Evolutionary conservation across 2,113 vertebrate genomes (phyloP), one percentile per base, ranked within the genome.

Genomic region (Oplegnathus fasciatus): DNA sequence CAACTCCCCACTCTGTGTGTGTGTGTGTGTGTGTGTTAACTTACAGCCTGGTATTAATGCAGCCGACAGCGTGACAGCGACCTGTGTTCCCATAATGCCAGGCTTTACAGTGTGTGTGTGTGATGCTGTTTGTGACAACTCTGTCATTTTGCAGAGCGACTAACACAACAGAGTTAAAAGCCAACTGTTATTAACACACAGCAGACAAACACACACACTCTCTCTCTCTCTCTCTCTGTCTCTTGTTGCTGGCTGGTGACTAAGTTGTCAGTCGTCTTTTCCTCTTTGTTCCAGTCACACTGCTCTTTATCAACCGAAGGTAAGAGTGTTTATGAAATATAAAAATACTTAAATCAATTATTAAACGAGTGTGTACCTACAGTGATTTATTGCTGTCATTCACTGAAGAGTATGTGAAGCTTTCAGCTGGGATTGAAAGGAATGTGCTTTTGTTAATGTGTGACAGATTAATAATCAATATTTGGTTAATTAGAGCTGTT

Each of bases 41-140:
- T 71, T 13, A 22, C 61, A 81, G 82, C 9, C 78, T 86, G 78
- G 55, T n/a, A 58, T 84, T 88, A 86, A 55, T 22, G 37, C 50
- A 44, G 58, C 9, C 1, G 28, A 0, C 69, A 20, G 48, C 24
- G 60, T 79, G 60, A 75, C 68, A 58, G 65, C 18, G 61, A 65
- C 70, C 70, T 61, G 50, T 71, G 72, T 83, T 71, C 58, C 64
- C 32, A 55, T 88, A 89, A 91, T 86, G n/a, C 61, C 85, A 82
- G 79, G 82, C 82, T 87, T 85, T 76, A n/a, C 37, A 4, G 57
- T 24, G 55, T 61, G 62, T 74, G 68, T 74, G 52, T 42, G 50
- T 81, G 70, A 65, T 64, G 74, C 20, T 6, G 60, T 50, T 30
- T 60, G 55, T 44, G 28, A 34, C 32, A 3, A 70, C 48, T 54